Conservation (phyloP, 2,888 invertebrate species). For the Macropis europaea region DNA sequence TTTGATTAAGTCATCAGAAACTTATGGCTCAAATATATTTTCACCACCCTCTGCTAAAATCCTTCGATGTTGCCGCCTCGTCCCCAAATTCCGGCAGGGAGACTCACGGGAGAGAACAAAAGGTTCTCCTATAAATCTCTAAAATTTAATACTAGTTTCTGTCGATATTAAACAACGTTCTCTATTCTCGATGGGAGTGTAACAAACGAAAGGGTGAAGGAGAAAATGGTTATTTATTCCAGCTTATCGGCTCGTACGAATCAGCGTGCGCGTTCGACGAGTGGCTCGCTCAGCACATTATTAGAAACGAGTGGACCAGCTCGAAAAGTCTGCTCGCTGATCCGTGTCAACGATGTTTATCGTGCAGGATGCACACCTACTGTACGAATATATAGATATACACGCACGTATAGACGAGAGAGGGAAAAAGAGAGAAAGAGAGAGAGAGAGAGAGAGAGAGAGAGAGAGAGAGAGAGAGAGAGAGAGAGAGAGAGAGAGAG, state of each 20-base stretch:
- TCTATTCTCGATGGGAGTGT: not conserved
- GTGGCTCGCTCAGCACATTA: conserved; percentile 10
- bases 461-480: not conserved
- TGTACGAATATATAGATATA: conserved; percentile 1
- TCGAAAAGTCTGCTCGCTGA: conserved; percentile 28
- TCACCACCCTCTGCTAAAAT: no score
- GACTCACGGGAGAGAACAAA: no score
- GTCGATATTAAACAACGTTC: no score
- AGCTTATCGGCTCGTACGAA: not conserved
- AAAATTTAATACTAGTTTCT: no score
- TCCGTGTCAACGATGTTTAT: conserved; percentile 61
- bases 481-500: not conserved
- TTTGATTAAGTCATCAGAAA: no score
- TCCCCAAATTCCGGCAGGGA: no score
- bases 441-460: not conserved
- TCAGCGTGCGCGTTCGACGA: not conserved
- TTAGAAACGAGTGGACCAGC: conserved; percentile 26
- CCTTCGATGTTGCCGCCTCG: no score
- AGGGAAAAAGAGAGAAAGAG: no score
- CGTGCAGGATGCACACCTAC: conserved; percentile 22
- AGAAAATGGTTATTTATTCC: not conserved
- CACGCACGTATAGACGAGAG: no score
- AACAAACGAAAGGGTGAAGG: not conserved
- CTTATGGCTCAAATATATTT: no score
- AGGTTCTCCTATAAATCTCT: no score